These are phyloP conservation scores for Nyleta sp. DNA, from an alignment of 2,888 invertebrate species.

Conservation along the genomic window DNA sequence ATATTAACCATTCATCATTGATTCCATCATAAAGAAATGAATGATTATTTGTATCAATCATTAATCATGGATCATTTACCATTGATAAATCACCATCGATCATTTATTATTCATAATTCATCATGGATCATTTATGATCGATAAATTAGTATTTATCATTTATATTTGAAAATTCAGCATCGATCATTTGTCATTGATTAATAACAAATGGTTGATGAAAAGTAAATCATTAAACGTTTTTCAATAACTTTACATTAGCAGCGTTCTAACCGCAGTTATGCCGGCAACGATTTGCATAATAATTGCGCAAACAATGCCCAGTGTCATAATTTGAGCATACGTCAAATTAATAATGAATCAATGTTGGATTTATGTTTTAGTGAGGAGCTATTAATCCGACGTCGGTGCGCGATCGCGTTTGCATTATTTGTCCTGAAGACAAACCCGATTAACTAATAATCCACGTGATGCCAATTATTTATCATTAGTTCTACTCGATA, in stretches of 20 bases:
- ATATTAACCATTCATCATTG: no score
- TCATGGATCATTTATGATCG: no score
- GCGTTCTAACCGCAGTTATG: neutral
- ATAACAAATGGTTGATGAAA: neutral
- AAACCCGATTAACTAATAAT: slow-evolving; percentile 22
- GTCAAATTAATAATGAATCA: slow-evolving; percentile 46
- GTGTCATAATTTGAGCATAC: slow-evolving; percentile 31
- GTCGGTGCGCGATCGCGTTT: slow-evolving; percentile 12
- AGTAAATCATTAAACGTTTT: neutral
- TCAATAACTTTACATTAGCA: neutral
- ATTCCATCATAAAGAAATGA: no score
- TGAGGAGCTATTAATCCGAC: slow-evolving; percentile 40
- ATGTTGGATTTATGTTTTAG: slow-evolving; percentile 39
- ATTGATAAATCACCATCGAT: no score
- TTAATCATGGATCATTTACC: no score
- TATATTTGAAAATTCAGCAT: no score
- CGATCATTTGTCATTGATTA: no score
- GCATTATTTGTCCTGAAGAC: slow-evolving; percentile 37
- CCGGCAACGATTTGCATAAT: slow-evolving; percentile 28
- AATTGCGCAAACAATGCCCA: slow-evolving; percentile 28
- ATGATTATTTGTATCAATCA: no score
- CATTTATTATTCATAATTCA: no score
- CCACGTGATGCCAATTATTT: neutral
- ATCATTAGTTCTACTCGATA: neutral
- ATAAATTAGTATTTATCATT: no score